Evolutionary conservation across 2,888 invertebrate genomes (phyloP), one percentile per base, ranked within the genome.

Genomic region (Archaeoteleia sp.): DNA sequence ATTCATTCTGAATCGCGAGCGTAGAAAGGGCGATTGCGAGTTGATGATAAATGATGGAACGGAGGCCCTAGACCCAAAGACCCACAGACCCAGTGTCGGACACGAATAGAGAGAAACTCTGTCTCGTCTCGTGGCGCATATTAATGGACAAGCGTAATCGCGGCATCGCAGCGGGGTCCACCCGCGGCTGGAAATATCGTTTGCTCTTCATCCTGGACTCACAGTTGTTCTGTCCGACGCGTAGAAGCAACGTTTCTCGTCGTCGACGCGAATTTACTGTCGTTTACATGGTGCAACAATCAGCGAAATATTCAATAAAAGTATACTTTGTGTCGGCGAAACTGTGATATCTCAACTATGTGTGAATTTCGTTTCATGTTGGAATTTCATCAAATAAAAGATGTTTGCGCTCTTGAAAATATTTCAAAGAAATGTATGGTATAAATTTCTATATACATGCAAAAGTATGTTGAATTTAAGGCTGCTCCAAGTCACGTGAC

Each of bases 141-240:
- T 84, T 84, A 84, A 84, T 84, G 80, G 82, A 81, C 80, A 82
- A 81, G 80, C 76, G 76, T 80, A 83, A 84, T 84, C 82, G 81
- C 80, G 77, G 79, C 77, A 82, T 82, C 83, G 77, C 83, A 83
- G 82, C 82, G 75, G 82, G 82, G 76, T 76, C 72, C 77, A 74
- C 76, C 78, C 37, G 48, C 57, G 77, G 77, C 76, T 76, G 76
- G 74, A 75, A 46, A 69, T 71, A 75, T 76, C 73, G 40, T 25
- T 60, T 51, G 20, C 55, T 42, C 32, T 48, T 66, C 72, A 60
- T 58, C 45, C 40, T 61, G 34, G 67, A 71, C 70, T 72, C 70
- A 70, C 76, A 80, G 81, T 81, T 78, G 77, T 75, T 77, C 75
- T 74, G 67, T 69, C 76, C 78, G 80, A 78, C 73, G 74, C 74